Conservation (phyloP, 2,113 vertebrate species). For the Dipodomys ordii region DNA sequence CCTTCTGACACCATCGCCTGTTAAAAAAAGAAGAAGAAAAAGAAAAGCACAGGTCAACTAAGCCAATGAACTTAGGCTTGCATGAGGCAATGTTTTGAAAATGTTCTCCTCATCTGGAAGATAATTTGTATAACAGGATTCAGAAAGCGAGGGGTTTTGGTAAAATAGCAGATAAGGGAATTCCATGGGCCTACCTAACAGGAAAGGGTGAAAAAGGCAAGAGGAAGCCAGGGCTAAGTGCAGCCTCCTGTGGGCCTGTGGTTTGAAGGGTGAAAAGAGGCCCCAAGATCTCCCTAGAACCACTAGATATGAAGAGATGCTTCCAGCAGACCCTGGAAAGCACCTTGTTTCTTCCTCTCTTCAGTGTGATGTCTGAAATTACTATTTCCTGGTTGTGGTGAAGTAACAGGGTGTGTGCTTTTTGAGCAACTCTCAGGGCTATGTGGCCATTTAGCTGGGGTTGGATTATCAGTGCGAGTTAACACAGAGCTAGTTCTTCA, state of each 20-base stretch:
- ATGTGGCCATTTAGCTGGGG: neutral
- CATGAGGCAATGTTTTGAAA: constrained; percentile 59
- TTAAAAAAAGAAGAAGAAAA: neutral
- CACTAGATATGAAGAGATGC: neutral
- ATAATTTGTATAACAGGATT: neutral
- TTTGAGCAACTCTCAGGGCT: neutral
- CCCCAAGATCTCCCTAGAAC: neutral
- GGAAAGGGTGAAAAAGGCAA: neutral
- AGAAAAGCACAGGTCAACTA: neutral
- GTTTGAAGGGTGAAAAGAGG: neutral
- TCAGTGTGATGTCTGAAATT: constrained; percentile 28
- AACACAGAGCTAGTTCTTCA: neutral
- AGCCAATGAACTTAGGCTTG: constrained; percentile 44
- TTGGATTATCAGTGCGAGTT: neutral
- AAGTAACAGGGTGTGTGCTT: neutral
- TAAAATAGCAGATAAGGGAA: neutral
- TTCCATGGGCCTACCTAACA: neutral
- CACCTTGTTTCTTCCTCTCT: constrained; percentile 7
- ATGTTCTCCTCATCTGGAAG: constrained; percentile 61
- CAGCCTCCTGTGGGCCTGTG: neutral
- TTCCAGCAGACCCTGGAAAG: neutral
- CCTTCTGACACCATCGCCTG: constrained; percentile 46
- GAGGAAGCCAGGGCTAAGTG: neutral
- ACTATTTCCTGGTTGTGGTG: neutral
- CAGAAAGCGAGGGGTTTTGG: neutral